These are phyloP conservation scores for Netelia fuscicornis DNA, from an alignment of 2,888 invertebrate genomes.

Conservation along the genomic window DNA sequence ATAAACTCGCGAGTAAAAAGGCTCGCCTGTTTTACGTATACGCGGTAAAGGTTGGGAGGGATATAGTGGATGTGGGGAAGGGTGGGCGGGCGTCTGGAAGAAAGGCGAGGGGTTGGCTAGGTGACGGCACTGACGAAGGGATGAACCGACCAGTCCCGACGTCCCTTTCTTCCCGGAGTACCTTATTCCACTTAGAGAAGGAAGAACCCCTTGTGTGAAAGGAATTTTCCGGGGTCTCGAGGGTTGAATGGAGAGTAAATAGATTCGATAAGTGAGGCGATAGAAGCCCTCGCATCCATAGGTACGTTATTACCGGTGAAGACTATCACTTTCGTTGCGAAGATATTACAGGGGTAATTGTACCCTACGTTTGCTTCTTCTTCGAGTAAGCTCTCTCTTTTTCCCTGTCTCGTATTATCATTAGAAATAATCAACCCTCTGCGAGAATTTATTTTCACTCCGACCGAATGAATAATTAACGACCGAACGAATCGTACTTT, in stretches of 20 bases:
- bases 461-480: constrained; percentile 1
- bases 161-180: constrained; percentile 33
- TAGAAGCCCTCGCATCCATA: constrained; percentile 13
- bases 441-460: constrained; percentile 3
- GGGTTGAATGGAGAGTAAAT: constrained; percentile 50
- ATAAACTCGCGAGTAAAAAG: not conserved
- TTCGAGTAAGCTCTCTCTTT: not conserved
- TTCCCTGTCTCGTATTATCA: not conserved
- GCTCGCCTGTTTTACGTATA: not conserved
- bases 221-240: constrained; percentile 49
- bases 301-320: constrained; percentile 37
- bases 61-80: not conserved
- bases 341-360: constrained; percentile 32
- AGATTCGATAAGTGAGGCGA: constrained; percentile 51
- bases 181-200: constrained; percentile 46
- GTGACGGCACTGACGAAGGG: constrained; percentile 1
- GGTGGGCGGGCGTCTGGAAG: not conserved
- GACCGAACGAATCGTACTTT: not conserved
- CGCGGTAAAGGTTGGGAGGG: not conserved
- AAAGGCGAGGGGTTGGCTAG: not conserved
- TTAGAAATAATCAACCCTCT: not conserved
- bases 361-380: constrained; percentile 29
- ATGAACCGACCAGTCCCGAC: constrained; percentile 11
- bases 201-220: constrained; percentile 18
- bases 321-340: constrained; percentile 37